These are phyloP conservation scores for Phalacrocorax aristotelis DNA, from an alignment of 2,113 vertebrate species.

Conservation along the genomic window DNA sequence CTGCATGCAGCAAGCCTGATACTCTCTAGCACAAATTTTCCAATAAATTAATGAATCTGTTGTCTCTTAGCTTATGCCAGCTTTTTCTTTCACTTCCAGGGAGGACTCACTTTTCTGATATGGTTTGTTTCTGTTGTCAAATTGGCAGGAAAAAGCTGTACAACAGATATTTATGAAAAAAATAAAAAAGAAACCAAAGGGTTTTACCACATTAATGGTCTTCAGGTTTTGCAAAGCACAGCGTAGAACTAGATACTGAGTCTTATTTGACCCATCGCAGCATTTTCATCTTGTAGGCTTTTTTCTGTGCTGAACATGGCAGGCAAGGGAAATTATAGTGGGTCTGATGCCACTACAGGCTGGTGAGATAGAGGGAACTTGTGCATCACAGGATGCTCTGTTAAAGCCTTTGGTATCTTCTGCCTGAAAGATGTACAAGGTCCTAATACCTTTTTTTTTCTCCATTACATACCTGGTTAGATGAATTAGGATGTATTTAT, in stretches of 20 bases:
- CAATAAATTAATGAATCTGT: background rate
- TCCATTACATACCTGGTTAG: background rate
- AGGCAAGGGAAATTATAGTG: background rate
- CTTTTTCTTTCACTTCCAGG: background rate
- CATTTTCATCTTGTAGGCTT: background rate
- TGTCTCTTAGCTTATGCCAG: background rate
- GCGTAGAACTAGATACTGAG: background rate
- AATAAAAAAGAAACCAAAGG: background rate
- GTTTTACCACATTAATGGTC: fast-evolving
- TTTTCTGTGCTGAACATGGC: background rate
- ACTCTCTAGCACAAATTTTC: background rate
- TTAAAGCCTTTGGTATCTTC: background rate
- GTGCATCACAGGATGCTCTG: background rate
- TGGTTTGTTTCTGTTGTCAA: background rate
- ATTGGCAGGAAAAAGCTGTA: background rate
- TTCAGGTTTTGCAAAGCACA: background rate
- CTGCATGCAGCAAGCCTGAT: background rate
- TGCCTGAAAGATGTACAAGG: background rate
- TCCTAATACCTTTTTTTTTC: background rate
- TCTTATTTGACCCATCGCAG: background rate
- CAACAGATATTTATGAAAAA: background rate
- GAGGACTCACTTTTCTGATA: background rate
- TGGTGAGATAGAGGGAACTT: background rate
- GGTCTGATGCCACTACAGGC: background rate
- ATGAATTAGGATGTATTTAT: background rate